phyloP scores from a whole-genome alignment of 2,888 invertebrate genomes.

The Volucella inflata region DNA sequence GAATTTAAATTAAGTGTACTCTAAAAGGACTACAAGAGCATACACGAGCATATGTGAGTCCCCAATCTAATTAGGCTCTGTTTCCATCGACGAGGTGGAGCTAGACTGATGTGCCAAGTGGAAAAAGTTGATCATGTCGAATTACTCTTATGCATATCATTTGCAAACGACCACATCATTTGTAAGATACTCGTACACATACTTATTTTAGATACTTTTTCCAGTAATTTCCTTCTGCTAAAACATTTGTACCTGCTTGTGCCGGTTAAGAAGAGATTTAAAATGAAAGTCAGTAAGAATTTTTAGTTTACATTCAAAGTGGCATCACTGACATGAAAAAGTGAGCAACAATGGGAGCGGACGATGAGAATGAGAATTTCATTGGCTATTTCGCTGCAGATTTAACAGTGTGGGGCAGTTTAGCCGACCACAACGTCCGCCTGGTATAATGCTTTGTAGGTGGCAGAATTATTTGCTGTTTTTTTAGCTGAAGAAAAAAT shows the following conservation, averaged over 20 bases:
- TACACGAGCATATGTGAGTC: constrained; percentile 11
- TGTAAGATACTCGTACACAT: not conserved
- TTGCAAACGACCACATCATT: constrained; percentile 37
- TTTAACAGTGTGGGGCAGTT: not conserved
- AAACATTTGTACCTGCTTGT: not conserved
- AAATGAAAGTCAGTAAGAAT: not conserved
- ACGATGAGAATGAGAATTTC: constrained; percentile 44
- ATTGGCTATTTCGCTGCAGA: constrained; percentile 24
- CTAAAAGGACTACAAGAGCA: too few relatives aligned
- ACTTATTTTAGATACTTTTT: not conserved
- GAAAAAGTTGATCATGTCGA: constrained; percentile 60
- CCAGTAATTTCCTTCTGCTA: not conserved
- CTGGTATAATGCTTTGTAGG: constrained; percentile 33
- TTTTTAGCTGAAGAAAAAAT: not conserved
- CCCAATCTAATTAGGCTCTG: constrained; percentile 38
- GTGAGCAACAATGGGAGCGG: not conserved
- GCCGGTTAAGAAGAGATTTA: not conserved
- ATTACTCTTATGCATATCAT: constrained; percentile 51
- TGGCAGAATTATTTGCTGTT: not conserved
- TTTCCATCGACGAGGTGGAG: not conserved
- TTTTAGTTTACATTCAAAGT: constrained; percentile 54
- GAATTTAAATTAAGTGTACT: constrained; percentile 45
- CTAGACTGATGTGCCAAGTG: constrained; percentile 4
- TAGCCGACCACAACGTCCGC: constrained; percentile 10
- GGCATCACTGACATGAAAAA: constrained; percentile 10